These are phyloP conservation scores for Labia minor DNA, from an alignment of 2,888 invertebrate genomes.

Conservation along the genomic window DNA sequence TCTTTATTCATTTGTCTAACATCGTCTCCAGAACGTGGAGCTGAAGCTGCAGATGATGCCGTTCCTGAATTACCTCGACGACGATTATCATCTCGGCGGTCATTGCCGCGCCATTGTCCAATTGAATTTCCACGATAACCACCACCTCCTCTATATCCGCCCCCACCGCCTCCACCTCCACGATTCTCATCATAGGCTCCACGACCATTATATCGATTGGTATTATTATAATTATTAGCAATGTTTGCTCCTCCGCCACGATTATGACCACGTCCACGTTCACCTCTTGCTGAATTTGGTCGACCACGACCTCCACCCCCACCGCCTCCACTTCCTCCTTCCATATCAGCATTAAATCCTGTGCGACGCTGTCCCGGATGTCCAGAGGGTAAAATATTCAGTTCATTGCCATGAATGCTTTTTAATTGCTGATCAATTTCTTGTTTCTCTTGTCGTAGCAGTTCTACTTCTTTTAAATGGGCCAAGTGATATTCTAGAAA, in stretches of 20 bases:
- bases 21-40: too few relatives aligned
- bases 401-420: conserved; percentile 55
- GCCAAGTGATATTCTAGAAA: conserved; percentile 92
- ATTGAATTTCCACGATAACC: background rate
- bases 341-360: conserved; percentile 52
- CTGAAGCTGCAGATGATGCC: too few relatives aligned
- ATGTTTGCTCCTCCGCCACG: conserved; percentile 27
- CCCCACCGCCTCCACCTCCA: background rate
- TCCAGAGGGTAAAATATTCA: conserved; percentile 60
- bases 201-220: background rate
- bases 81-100: too few relatives aligned
- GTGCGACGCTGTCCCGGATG: conserved; percentile 49
- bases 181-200: background rate
- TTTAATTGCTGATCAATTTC: conserved; percentile 93
- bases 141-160: conserved; percentile 3
- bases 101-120: too few relatives aligned
- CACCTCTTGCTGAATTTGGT: conserved; percentile 33
- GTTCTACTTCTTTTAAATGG: conserved; percentile 95
- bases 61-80: too few relatives aligned
- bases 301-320: conserved; percentile 43
- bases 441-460: conserved; percentile 82
- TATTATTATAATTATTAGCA: background rate
- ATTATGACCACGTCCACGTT: conserved; percentile 31
- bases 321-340: conserved; percentile 47
- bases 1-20: too few relatives aligned